phyloP scores from a whole-genome alignment of 2,797 vertebrate genomes.

The Onychomys leucogaster region DNA sequence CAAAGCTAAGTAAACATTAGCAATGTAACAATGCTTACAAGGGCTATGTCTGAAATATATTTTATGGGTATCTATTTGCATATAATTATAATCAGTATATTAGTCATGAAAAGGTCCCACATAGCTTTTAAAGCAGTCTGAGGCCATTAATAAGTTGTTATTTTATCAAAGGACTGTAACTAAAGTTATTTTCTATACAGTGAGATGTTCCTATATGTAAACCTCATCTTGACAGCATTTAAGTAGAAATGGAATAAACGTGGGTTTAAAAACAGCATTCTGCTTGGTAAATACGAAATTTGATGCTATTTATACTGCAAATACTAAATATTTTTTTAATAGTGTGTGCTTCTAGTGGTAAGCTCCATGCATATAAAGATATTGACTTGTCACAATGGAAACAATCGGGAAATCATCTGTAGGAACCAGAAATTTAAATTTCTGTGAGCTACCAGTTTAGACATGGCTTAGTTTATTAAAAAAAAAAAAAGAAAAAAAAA shows the following conservation, averaged over 20 bases:
- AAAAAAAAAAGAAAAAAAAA: neutral
- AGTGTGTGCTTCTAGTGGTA: neutral
- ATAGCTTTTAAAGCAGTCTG: neutral
- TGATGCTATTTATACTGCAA: neutral
- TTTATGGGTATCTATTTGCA: conserved; percentile 12
- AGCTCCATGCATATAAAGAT: neutral
- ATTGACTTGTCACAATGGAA: neutral
- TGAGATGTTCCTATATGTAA: neutral
- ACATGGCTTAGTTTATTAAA: conserved; percentile 31
- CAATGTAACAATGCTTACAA: neutral
- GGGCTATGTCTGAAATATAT: neutral
- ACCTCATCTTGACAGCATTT: neutral
- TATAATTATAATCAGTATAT: neutral
- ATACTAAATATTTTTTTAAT: conserved; percentile 29
- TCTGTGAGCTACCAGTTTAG: conserved; percentile 7
- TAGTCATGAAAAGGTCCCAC: neutral
- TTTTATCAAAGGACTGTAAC: conserved; percentile 11
- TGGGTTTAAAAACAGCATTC: neutral
- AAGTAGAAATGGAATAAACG: conserved; percentile 22
- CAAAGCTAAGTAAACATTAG: neutral
- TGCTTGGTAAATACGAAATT: conserved; percentile 12
- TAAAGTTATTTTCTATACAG: neutral
- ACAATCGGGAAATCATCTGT: neutral
- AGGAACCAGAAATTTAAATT: neutral
- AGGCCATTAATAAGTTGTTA: neutral